Conservation (phyloP, 2,113 vertebrate genomes). For the Progne subis region DNA sequence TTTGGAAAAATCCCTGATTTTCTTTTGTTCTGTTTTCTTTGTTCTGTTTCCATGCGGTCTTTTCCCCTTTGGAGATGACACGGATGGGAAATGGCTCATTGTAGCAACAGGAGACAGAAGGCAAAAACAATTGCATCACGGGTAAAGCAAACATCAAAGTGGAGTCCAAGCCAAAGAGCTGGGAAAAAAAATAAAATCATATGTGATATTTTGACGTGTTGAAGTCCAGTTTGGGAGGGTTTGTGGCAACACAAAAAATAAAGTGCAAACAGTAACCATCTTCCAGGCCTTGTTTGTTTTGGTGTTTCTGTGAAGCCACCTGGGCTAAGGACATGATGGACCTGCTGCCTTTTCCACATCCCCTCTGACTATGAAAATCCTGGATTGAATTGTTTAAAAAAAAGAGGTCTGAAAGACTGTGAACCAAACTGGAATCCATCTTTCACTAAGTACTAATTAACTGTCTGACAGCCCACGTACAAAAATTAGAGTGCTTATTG, state of each 20-base stretch:
- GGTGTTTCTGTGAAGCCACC: neutral
- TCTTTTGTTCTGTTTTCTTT: slow-evolving; percentile 66
- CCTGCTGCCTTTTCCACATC: neutral
- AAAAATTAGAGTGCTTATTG: slow-evolving; percentile 4
- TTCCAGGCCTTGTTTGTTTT: neutral
- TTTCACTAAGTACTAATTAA: slow-evolving; percentile 39
- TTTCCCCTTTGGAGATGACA: slow-evolving; percentile 63
- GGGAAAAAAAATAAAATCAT: neutral
- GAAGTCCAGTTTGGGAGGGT: neutral
- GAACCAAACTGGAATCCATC: neutral
- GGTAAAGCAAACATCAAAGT: slow-evolving; percentile 39
- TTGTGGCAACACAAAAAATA: neutral
- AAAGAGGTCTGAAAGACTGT: neutral
- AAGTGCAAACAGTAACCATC: neutral
- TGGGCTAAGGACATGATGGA: neutral
- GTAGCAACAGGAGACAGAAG: slow-evolving; percentile 30
- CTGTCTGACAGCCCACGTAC: neutral
- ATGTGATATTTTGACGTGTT: rapidly evolving
- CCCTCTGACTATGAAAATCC: neutral
- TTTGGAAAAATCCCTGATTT: slow-evolving; percentile 66
- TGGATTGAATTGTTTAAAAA: neutral
- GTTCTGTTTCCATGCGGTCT: slow-evolving; percentile 68
- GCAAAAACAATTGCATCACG: slow-evolving; percentile 11
- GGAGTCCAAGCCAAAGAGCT: neutral
- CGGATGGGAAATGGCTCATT: slow-evolving; percentile 61